Evolutionary conservation across 1,140 invertebrate species (phyloP).

Genomic region (Anagrus nilaparvatae): DNA sequence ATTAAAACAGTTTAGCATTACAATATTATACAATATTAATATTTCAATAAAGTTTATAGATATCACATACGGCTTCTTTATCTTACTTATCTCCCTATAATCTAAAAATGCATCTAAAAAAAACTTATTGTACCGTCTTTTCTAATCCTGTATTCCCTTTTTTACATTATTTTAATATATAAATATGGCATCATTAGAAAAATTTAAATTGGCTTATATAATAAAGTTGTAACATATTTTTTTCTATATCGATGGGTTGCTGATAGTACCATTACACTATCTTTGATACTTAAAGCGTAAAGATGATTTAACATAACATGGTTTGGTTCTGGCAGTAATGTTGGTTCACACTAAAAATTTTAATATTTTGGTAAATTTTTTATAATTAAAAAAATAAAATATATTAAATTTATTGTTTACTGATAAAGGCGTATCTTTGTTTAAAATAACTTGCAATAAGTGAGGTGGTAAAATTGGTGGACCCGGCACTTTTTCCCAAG

Average conservation of each 20-base stretch:
- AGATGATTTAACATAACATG: conserved; percentile 99
- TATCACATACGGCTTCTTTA: conserved; percentile 10
- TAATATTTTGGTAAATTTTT: conserved; percentile 14
- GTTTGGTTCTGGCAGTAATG: conserved; percentile 95
- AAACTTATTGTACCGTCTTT: conserved; percentile 9
- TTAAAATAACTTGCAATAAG: conserved; percentile 95
- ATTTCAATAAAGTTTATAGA: not conserved
- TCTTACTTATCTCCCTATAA: conserved; percentile 7
- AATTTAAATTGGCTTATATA: conserved; percentile 96
- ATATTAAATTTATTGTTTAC: conserved; percentile 40
- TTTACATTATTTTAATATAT: conserved; percentile 6
- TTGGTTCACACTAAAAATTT: conserved; percentile 85
- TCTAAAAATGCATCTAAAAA: conserved; percentile 10
- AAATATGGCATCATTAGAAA: conserved; percentile 6
- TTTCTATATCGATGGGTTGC: conserved; percentile 95
- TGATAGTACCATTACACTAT: conserved; percentile 97
- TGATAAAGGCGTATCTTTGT: conserved; percentile 93
- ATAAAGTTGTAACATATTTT: conserved; percentile 98
- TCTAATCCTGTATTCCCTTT: conserved; percentile 1
- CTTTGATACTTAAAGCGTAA: conserved; percentile 98
- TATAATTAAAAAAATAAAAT: not conserved
- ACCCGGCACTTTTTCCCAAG: conserved; percentile 83
- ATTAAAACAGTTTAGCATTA: no score
- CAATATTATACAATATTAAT: not conserved
- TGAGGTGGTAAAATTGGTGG: conserved; percentile 97